Percentiles rank a stretch among this genome's conserved stretches.
These are phyloP conservation scores for Pediacus dermestoides DNA, from an alignment of 2,888 invertebrate species.

Conservation along the genomic window DNA sequence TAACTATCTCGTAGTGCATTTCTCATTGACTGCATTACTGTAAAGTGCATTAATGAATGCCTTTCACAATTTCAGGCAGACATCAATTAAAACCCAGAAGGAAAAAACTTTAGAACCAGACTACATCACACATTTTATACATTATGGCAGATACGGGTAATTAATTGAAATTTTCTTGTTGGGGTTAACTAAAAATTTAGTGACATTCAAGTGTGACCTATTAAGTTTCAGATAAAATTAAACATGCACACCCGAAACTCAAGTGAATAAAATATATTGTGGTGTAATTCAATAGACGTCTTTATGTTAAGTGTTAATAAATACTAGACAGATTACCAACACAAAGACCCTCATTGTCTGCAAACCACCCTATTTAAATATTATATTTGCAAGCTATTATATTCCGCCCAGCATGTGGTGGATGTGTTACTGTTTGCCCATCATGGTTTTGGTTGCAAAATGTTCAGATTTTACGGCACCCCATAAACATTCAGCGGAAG, in stretches of 20 bases:
- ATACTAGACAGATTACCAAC: conserved; percentile 27
- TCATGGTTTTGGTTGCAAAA: conserved; percentile 7
- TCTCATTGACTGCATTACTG: too few relatives aligned
- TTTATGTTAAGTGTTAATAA: conserved; percentile 29
- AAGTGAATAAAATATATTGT: conserved; percentile 5
- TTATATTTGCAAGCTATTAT: conserved; percentile 32
- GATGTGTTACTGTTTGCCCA: conserved; percentile 10
- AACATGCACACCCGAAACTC: conserved; percentile 1
- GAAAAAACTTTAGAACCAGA: too few relatives aligned
- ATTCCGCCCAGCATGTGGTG: conserved; percentile 20
- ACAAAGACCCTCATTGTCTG: conserved; percentile 28
- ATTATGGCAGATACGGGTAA: too few relatives aligned
- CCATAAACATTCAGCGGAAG: conserved; percentile 11
- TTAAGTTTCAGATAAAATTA: too few relatives aligned
- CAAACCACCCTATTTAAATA: conserved; percentile 24
- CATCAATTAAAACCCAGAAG: too few relatives aligned
- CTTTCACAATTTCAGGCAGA: too few relatives aligned
- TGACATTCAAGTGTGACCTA: too few relatives aligned
- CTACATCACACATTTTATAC: too few relatives aligned
- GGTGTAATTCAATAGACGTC: conserved; percentile 25
- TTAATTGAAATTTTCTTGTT: too few relatives aligned
- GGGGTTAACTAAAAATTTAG: too few relatives aligned
- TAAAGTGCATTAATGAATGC: too few relatives aligned
- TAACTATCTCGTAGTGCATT: too few relatives aligned
- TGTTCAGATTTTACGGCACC: conserved; percentile 1